Base-by-base conservation (phyloP, 2,797 vertebrate genomes). In the Sebastiscus albofasciatus region DNA sequence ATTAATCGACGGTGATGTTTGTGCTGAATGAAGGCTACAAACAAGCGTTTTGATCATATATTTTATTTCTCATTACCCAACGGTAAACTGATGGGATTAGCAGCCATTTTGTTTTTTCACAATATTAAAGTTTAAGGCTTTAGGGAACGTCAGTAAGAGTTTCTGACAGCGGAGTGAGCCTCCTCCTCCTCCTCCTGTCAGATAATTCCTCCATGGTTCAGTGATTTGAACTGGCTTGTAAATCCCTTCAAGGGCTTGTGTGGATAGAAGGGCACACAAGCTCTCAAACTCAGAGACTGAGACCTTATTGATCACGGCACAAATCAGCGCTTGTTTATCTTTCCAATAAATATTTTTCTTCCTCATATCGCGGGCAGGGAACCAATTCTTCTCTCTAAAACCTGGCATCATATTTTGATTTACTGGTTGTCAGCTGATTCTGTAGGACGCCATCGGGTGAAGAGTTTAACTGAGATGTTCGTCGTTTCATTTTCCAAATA, bases 201-300 rank as follows among this genome's bases (percentile, higher is more conserved):
- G 85, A 88, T 90, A 83, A 84, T 73, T 79, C 72, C 76, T 66
- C 68, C 64, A 67, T 6, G 74, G 80, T 76, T 90, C 72, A 82
- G 34, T 76, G 80, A 82, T 83, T 88, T 81, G 39, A 80, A 85
- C 67, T 82, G 82, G 72, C 75, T 77, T 74, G 77, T 82, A 81
- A 89, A 89, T 90, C 82, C 82, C 77, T 88, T 88, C 77, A 82
- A 88, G 71, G 75, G 71, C 75, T 78, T 52, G n/a, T 49, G 72
- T 71, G 65, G 81, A 68, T 46, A 62, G 64, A 83, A 70, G 74
- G 55, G 31, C 72, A 80, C 49, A 80, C 71, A 74, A 67, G 29
- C 77, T 67, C 68, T 49, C 64, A 65, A 55, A 56, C 84, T 58
- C 56, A 72, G 42, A 84, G 65, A 58, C 56, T 67, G 36, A 72